Conservation (phyloP, 2,888 invertebrate species). For the Gonocerus acuteangulatus region DNA sequence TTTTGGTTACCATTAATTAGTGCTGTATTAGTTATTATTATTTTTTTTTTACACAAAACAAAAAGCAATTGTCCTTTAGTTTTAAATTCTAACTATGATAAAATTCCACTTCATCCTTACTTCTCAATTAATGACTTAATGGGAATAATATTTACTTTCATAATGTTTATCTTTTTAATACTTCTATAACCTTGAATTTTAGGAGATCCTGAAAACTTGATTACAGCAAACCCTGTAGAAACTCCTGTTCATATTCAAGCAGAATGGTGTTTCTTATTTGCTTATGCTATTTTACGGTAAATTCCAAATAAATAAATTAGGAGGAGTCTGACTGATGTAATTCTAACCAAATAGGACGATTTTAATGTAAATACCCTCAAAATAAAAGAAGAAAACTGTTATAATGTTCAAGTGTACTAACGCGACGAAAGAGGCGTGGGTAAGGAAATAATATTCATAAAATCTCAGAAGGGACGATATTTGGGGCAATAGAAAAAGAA, state of each 20-base stretch:
- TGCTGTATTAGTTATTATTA: constrained; percentile 53
- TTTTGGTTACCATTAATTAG: constrained; percentile 56
- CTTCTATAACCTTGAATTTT: constrained; percentile 53
- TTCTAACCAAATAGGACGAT: constrained; percentile 58
- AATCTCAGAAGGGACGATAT: too few species aligned
- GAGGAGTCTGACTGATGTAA: constrained; percentile 62
- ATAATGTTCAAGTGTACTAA: too few species aligned
- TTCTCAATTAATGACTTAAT: constrained; percentile 57
- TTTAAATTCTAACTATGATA: constrained; percentile 56
- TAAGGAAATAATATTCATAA: too few species aligned
- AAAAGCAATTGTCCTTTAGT: constrained; percentile 63
- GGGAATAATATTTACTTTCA: constrained; percentile 52
- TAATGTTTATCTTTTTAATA: constrained; percentile 49
- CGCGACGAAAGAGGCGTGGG: too few species aligned
- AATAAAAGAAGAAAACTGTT: constrained; percentile 45
- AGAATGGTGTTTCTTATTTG: constrained; percentile 78
- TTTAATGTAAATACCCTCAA: constrained; percentile 58
- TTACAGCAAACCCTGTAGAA: constrained; percentile 58
- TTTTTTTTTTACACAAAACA: constrained; percentile 58
- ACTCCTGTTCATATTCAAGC: constrained; percentile 72
- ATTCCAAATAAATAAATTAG: constrained; percentile 74
- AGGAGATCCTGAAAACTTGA: constrained; percentile 67
- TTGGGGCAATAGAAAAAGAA: too few species aligned
- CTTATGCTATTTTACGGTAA: constrained; percentile 70
- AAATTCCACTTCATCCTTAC: constrained; percentile 62